These are phyloP conservation scores for Pterocles burchelli DNA, from an alignment of 2,113 vertebrate species.

Conservation along the genomic window DNA sequence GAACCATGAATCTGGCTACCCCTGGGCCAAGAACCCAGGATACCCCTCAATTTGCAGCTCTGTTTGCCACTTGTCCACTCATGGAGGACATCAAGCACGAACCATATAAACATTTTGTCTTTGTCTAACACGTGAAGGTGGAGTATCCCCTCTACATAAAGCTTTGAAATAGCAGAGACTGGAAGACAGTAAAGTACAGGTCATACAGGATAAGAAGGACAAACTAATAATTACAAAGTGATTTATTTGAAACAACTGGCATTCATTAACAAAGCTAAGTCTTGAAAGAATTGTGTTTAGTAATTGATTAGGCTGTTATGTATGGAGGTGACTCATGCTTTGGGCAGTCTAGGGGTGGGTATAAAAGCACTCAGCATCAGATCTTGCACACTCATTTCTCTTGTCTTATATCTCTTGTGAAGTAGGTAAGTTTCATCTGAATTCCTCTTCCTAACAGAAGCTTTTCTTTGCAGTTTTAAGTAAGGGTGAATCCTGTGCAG, in stretches of 20 bases:
- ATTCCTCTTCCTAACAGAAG: neutral
- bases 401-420: neutral
- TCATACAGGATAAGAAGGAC: neutral
- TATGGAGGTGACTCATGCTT: neutral
- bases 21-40: neutral
- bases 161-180: neutral
- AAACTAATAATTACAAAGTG: neutral
- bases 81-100: neutral
- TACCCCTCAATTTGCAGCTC: neutral
- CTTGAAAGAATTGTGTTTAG: neutral
- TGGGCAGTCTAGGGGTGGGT: neutral
- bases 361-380: neutral
- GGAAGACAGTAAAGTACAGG: neutral
- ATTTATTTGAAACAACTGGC: neutral
- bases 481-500: too few species aligned
- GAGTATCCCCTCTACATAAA: neutral
- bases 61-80: neutral
- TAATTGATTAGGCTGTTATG: neutral
- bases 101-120: neutral
- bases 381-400: neutral
- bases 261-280: neutral
- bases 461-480: neutral
- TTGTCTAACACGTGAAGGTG: neutral
- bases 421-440: slow-evolving; percentile 18
- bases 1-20: neutral